phyloP scores from a whole-genome alignment of 2,113 vertebrate genomes.

The Etheostoma cragini region DNA sequence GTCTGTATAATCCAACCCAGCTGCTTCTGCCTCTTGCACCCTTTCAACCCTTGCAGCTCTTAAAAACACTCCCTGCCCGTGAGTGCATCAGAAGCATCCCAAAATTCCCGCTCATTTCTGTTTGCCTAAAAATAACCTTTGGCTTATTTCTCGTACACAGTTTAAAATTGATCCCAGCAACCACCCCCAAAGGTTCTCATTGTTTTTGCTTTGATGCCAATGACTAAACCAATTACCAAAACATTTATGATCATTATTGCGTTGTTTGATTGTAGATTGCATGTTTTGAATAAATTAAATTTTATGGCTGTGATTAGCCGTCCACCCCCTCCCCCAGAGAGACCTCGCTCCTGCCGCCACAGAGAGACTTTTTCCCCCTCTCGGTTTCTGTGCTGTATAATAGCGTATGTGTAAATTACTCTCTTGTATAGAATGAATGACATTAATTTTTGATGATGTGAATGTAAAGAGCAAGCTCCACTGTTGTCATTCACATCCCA shows the following conservation, averaged over 20 bases:
- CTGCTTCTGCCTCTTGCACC: constrained; percentile 37
- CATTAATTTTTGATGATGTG: constrained; percentile 62
- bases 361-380: constrained; percentile 51
- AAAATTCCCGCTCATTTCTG: constrained; percentile 26
- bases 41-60: constrained; percentile 16
- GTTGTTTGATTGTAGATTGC: constrained; percentile 69
- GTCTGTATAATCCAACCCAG: constrained; percentile 86
- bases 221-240: constrained; percentile 64
- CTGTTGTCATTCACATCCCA: constrained; percentile 24
- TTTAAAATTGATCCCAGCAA: constrained; percentile 23
- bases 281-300: constrained; percentile 60
- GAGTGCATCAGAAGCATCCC: constrained; percentile 33
- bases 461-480: constrained; percentile 71
- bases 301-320: constrained; percentile 58
- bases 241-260: constrained; percentile 60
- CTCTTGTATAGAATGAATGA: constrained; percentile 76
- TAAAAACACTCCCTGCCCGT: constrained; percentile 30
- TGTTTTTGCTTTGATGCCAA: constrained; percentile 51
- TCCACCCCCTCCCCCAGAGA: constrained; percentile 21
- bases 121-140: constrained; percentile 23
- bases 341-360: neutral
- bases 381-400: constrained; percentile 65
- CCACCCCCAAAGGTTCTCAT: constrained; percentile 12
- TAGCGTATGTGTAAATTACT: constrained; percentile 72
- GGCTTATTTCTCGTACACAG: constrained; percentile 35